phyloP scores from a whole-genome alignment of 2,113 vertebrate genomes.

The Eubucco bourcierii region DNA sequence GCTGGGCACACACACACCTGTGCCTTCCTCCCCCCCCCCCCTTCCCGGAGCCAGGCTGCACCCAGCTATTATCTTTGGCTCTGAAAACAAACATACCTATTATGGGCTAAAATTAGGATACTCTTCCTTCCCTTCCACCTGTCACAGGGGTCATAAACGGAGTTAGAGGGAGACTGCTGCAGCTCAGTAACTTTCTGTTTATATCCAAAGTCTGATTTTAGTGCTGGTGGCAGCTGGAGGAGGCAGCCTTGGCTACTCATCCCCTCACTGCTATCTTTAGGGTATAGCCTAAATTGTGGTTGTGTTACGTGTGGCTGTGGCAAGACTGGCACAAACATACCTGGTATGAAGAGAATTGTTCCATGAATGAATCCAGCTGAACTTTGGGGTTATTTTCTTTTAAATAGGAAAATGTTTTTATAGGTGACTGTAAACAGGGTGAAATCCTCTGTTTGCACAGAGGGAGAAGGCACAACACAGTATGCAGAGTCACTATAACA shows the following conservation, averaged over 20 bases:
- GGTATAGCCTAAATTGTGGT: not conserved
- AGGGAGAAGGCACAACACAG: fast-evolving
- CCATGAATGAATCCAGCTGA: not conserved
- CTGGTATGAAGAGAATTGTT: not conserved
- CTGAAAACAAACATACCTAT: constrained; percentile 52
- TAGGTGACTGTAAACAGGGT: not conserved
- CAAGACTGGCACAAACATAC: not conserved
- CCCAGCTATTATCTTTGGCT: constrained; percentile 37
- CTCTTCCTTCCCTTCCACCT: constrained; percentile 40
- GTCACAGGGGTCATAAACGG: not conserved
- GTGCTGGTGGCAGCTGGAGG: not conserved
- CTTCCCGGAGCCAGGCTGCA: not conserved
- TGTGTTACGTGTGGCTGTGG: not conserved
- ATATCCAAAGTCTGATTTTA: not conserved
- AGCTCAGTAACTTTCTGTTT: constrained; percentile 36
- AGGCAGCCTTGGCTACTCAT: not conserved
- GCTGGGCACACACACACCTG: not conserved
- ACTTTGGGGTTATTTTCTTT: not conserved
- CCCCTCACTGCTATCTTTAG: not conserved
- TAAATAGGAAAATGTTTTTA: not conserved
- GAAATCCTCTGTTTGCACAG: not conserved
- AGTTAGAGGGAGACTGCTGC: not conserved
- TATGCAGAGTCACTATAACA: not conserved
- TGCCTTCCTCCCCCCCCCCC: not conserved
- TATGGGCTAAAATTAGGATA: constrained; percentile 59